A percentile compares a stretch with the other conserved stretches of the same genome.
Evolutionary conservation across 2,888 invertebrate genomes (phyloP).

Genomic region (Brenthis hecate): DNA sequence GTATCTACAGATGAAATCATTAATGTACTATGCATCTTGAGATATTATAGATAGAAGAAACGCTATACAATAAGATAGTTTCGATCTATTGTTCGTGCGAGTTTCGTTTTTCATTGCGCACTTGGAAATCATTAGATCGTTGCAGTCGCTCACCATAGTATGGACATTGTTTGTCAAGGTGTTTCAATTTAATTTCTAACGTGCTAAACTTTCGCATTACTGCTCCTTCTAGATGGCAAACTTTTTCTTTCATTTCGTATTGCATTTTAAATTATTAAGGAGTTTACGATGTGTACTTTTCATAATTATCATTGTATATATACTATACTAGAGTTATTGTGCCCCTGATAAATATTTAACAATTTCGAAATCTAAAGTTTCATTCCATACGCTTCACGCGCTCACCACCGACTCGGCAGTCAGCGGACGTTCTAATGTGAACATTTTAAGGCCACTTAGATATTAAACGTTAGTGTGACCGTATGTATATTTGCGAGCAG

Average conservation of each 20-base stretch:
- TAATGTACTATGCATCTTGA: conserved; percentile 20
- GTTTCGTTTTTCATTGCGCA: conserved; percentile 53
- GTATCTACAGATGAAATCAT: conserved; percentile 11
- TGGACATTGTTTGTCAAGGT: conserved; percentile 43
- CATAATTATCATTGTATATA: conserved; percentile 69
- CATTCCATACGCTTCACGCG: conserved; percentile 75
- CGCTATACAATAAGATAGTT: conserved; percentile 45
- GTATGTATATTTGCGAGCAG: conserved; percentile 70
- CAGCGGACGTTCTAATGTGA: conserved; percentile 69
- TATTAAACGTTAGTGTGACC: conserved; percentile 71
- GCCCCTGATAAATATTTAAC: conserved; percentile 64
- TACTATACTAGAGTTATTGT: conserved; percentile 69
- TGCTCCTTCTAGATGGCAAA: conserved; percentile 39
- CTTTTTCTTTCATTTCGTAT: background rate
- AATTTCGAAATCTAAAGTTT: conserved; percentile 61
- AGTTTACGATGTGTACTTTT: conserved; percentile 63
- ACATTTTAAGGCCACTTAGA: conserved; percentile 76
- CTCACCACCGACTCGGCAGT: conserved; percentile 51
- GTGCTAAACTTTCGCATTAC: conserved; percentile 30
- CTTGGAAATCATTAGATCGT: conserved; percentile 32
- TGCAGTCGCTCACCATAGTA: conserved; percentile 34
- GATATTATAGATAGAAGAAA: conserved; percentile 28
- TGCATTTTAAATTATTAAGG: conserved; percentile 49
- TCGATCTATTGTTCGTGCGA: conserved; percentile 56
- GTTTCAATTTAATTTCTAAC: conserved; percentile 36